Evolutionary conservation across 1,140 invertebrate genomes (phyloP).

Genomic region (Lasioglossum baleicum): DNA sequence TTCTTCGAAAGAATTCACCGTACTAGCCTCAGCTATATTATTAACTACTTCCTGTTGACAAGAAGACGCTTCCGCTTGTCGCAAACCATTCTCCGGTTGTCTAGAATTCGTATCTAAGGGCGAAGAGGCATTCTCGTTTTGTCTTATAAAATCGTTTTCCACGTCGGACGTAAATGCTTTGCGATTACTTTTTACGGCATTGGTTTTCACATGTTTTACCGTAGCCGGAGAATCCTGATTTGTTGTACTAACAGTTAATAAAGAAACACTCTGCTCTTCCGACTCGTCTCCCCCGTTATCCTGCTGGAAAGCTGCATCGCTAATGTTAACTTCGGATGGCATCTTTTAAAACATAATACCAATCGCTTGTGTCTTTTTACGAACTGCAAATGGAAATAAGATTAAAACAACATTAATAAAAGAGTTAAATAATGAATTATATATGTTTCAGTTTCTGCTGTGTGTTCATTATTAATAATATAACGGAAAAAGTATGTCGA

Average conservation of each 20-base stretch:
- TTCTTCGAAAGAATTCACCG: neutral
- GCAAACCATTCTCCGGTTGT: slow-evolving; percentile 33
- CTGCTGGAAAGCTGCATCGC: slow-evolving; percentile 62
- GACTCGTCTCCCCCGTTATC: slow-evolving; percentile 61
- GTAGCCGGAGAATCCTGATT: slow-evolving; percentile 51
- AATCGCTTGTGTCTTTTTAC: slow-evolving; percentile 16
- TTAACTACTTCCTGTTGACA: slow-evolving; percentile 11
- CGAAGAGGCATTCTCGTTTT: slow-evolving; percentile 56
- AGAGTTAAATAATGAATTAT: neutral
- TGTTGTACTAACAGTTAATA: slow-evolving; percentile 57
- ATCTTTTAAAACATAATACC: slow-evolving; percentile 62
- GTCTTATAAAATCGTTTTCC: slow-evolving; percentile 49
- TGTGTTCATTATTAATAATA: too few species aligned
- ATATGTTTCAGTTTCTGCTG: too few species aligned
- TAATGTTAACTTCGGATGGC: slow-evolving; percentile 68
- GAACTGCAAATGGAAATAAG: slow-evolving; percentile 25
- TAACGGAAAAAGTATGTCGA: too few species aligned
- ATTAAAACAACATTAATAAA: slow-evolving; percentile 16
- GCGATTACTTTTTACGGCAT: slow-evolving; percentile 47
- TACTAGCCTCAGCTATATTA: neutral
- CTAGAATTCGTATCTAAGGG: slow-evolving; percentile 35
- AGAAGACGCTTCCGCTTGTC: slow-evolving; percentile 9
- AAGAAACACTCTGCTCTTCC: slow-evolving; percentile 52
- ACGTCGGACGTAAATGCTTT: slow-evolving; percentile 49
- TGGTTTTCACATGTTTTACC: slow-evolving; percentile 54